Evolutionary conservation across 1,140 invertebrate species (phyloP).

Genomic region (Drosophila nebulosa): DNA sequence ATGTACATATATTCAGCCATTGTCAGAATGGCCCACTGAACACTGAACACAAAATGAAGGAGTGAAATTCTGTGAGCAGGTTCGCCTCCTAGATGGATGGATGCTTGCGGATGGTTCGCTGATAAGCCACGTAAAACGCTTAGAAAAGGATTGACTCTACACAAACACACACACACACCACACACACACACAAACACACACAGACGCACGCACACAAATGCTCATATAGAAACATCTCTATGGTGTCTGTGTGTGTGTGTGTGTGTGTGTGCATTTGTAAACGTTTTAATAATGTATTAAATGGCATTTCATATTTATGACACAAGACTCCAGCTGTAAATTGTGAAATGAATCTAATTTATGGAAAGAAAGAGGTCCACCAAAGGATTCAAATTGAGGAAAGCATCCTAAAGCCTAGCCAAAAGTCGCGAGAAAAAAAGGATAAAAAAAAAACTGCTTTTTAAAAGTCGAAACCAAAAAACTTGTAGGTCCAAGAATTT

Average conservation of each 20-base stretch:
- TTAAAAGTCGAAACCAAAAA: no score
- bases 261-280: constrained; percentile 6
- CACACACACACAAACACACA: not conserved
- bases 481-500: no score
- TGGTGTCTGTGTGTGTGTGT: not conserved
- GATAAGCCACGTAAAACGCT: constrained; percentile 18
- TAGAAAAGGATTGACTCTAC: constrained; percentile 5
- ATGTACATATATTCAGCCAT: not conserved
- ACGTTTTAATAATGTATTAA: constrained; percentile 45
- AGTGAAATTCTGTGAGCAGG: not conserved
- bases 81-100: not conserved
- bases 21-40: constrained; percentile 3
- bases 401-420: not conserved
- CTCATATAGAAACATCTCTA: not conserved
- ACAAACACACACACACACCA: constrained; percentile 1
- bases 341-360: constrained; percentile 28
- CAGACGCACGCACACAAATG: no score
- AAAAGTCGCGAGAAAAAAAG: no score
- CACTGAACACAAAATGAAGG: not conserved
- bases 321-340: constrained; percentile 9
- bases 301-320: constrained; percentile 57
- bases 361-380: not conserved
- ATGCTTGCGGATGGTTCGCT: not conserved
- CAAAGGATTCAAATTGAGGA: not conserved
- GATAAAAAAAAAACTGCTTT: not conserved